Conservation (phyloP, 2,113 vertebrate genomes). For the Aspiorhynchus laticeps region DNA sequence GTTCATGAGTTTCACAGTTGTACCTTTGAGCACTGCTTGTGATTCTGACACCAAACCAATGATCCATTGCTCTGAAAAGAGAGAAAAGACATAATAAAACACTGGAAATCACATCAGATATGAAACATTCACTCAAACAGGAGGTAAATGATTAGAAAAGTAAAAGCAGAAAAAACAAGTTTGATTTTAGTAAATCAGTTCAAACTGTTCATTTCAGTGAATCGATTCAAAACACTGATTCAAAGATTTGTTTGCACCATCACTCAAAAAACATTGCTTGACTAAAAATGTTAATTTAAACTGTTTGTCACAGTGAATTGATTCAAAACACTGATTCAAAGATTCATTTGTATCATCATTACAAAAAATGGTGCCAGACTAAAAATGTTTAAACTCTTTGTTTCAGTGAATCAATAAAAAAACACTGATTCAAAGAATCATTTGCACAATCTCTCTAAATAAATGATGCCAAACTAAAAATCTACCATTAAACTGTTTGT, state of each 20-base stretch:
- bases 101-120: background rate
- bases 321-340: slow-evolving; percentile 7
- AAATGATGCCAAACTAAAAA: too few relatives aligned
- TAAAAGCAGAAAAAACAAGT: too few relatives aligned
- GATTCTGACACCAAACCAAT: slow-evolving; percentile 95
- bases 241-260: background rate
- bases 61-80: slow-evolving; percentile 89
- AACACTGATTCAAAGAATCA: too few relatives aligned
- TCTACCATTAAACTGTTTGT: too few relatives aligned
- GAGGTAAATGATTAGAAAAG: background rate
- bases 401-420: too few relatives aligned
- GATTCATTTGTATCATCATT: slow-evolving; percentile 19
- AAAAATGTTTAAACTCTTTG: too few relatives aligned
- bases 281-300: too few relatives aligned
- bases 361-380: too few relatives aligned
- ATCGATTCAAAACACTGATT: background rate
- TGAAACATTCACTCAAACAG: background rate
- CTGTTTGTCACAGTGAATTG: too few relatives aligned
- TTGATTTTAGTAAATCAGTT: background rate
- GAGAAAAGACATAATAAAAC: background rate
- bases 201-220: background rate
- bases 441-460: too few relatives aligned
- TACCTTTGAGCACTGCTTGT: slow-evolving; percentile 99
- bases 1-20: slow-evolving; percentile 13
- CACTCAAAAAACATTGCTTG: background rate